Evolutionary conservation across 2,797 vertebrate species (phyloP).

Genomic region (Neosalanx taihuensis): DNA sequence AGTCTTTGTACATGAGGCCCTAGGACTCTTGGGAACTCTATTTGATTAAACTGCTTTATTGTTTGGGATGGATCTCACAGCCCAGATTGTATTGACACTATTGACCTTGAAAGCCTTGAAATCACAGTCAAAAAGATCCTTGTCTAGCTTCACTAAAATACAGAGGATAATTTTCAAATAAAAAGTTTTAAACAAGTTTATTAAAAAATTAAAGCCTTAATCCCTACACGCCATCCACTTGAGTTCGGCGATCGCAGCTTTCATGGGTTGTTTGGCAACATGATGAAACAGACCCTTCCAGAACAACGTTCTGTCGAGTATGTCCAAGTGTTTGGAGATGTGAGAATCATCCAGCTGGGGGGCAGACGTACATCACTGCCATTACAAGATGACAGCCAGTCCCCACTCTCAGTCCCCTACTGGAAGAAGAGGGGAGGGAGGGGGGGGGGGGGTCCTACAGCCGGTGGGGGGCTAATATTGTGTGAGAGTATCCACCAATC

Average conservation of each 20-base stretch:
- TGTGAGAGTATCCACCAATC: slow-evolving; percentile 22
- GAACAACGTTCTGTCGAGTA: slow-evolving; percentile 8
- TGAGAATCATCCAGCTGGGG: slow-evolving; percentile 21
- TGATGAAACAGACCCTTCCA: slow-evolving; percentile 21
- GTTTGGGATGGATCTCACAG: slow-evolving; percentile 2
- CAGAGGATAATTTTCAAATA: not conserved
- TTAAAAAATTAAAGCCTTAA: too few relatives aligned
- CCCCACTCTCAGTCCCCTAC: slow-evolving; percentile 9
- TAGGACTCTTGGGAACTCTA: not conserved
- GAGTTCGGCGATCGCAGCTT: not conserved
- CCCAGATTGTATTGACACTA: slow-evolving; percentile 11
- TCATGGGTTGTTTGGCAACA: slow-evolving; percentile 19
- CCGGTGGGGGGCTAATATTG: not conserved
- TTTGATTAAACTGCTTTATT: slow-evolving; percentile 6
- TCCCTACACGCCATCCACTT: not conserved
- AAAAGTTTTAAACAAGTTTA: too few relatives aligned
- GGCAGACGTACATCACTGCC: slow-evolving; percentile 19
- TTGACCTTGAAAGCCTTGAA: not conserved
- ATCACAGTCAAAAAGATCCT: too few relatives aligned
- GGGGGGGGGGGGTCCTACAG: not conserved
- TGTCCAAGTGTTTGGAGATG: slow-evolving; percentile 26
- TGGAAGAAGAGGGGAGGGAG: not conserved
- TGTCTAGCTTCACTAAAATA: not conserved
- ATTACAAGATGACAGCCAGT: slow-evolving; percentile 35
- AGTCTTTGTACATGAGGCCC: too few relatives aligned